These are phyloP conservation scores for Cosmopolites sordidus DNA, from an alignment of 2,888 invertebrate species.

Conservation along the genomic window DNA sequence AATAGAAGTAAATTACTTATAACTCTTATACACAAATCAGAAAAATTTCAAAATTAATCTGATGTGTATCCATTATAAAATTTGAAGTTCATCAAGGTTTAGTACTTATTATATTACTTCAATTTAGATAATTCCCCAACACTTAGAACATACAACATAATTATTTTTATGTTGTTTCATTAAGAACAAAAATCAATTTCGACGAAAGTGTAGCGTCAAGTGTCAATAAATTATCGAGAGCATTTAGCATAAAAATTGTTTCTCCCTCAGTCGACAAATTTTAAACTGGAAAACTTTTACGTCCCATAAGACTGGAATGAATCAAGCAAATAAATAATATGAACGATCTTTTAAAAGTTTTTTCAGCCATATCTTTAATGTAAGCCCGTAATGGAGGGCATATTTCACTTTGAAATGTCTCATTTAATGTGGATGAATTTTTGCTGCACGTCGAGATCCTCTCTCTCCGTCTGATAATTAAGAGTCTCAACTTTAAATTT, in stretches of 20 bases:
- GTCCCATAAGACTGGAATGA: conserved; percentile 36
- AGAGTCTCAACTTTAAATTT: conserved; percentile 1
- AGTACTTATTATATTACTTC: too few species aligned
- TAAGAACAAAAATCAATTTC: neutral
- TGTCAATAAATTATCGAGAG: conserved; percentile 19
- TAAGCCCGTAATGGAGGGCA: conserved; percentile 46
- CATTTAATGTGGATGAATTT: conserved; percentile 38
- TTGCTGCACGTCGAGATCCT: conserved; percentile 25
- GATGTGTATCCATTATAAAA: too few species aligned
- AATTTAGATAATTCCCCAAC: too few species aligned
- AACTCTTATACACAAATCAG: too few species aligned
- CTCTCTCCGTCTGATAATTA: conserved; percentile 5
- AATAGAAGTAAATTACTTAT: too few species aligned
- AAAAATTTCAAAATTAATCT: too few species aligned
- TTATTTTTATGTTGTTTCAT: too few species aligned
- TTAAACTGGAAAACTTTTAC: conserved; percentile 39
- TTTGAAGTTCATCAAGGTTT: too few species aligned
- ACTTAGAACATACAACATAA: too few species aligned
- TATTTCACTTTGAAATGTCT: conserved; percentile 46
- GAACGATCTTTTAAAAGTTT: conserved; percentile 46
- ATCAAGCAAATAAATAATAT: conserved; percentile 43
- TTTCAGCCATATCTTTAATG: conserved; percentile 47
- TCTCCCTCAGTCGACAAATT: conserved; percentile 31
- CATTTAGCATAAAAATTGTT: conserved; percentile 21
- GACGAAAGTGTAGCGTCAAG: conserved; percentile 3